Evolutionary conservation across 64 coral and sea anemone species (phyloP), one percentile per base, ranked within the genome.

Genomic region (Stichodactyla helianthus): DNA sequence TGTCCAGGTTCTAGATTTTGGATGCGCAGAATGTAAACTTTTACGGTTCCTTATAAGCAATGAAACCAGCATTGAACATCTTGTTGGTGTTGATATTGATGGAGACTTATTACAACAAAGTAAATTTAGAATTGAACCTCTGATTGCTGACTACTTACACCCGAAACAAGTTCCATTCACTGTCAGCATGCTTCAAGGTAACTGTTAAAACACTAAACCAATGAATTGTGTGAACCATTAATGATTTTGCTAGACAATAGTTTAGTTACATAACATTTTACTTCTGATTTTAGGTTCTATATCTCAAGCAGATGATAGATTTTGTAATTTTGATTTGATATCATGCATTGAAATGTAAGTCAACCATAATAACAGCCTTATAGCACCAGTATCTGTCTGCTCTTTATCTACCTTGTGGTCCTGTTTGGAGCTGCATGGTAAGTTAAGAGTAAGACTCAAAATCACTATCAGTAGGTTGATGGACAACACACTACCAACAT

Each of bases 341-440:
- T 90, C 97, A 51, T 99, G 97, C 83, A 83, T 99, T 88, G 97
- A 99, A 82, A 59, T 99, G 97, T 99, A 95, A 90, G 97, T 99
- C 56, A 4, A 19, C 15, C 7, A 58, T 0, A 11, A 58, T 58
- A 58, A 58, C 55, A 58, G 8, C 9, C 55, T 58, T 9, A 11
- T 11, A 58, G 8, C 55, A 58, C 55, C 8, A 15, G 55, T 58
- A 58, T 16, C 62, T 20, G 14, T 18, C 5, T 18, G 2, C 13
- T 58, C 8, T 58, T 58, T 58, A 58, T 58, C 14, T 19, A 19
- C 60, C 17, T 20, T 20, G 19, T 67, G 0, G 18, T 68, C 19
- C 0, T 68, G 5, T 9, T 68, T 6, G 5, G 59, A 60, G 0
- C 4, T 60, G 35, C 0, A 3, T 44, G 35, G 35, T 44, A 44